Percentiles rank a stretch among this genome's conserved stretches.
Evolutionary conservation across 2,113 vertebrate genomes (phyloP).

Genomic region (Pomatostomus ruficeps): DNA sequence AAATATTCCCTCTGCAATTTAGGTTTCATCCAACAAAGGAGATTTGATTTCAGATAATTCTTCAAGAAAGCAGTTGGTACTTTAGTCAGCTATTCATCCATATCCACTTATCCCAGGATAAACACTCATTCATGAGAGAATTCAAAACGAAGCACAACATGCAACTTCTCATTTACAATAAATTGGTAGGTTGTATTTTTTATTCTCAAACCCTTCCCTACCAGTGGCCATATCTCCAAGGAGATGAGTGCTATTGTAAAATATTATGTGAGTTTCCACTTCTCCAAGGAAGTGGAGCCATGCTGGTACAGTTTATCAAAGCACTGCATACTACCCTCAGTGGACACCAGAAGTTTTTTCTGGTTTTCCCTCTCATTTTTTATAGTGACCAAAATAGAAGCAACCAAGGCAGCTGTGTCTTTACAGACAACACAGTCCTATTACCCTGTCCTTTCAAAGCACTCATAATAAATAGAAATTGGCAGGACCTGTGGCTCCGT

Average conservation of each 20-base stretch:
- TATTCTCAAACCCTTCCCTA: neutral
- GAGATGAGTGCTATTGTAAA: conserved; percentile 7
- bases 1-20: conserved; percentile 65
- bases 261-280: neutral
- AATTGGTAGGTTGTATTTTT: conserved; percentile 28
- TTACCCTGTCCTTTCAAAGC: neutral
- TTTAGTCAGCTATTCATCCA: conserved; percentile 54
- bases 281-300: neutral
- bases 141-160: conserved; percentile 61
- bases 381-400: neutral
- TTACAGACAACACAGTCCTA: neutral
- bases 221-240: neutral
- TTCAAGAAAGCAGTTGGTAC: conserved; percentile 53
- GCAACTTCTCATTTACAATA: conserved; percentile 37
- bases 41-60: conserved; percentile 68
- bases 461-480: neutral
- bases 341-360: neutral
- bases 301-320: neutral
- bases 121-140: conserved; percentile 62
- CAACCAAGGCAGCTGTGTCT: neutral
- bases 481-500: neutral
- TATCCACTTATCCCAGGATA: conserved; percentile 57
- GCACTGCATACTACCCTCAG: neutral
- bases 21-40: conserved; percentile 61
- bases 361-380: neutral